phyloP scores from a whole-genome alignment of 2,797 vertebrate genomes.

The Helicolenus hilgendorfi region DNA sequence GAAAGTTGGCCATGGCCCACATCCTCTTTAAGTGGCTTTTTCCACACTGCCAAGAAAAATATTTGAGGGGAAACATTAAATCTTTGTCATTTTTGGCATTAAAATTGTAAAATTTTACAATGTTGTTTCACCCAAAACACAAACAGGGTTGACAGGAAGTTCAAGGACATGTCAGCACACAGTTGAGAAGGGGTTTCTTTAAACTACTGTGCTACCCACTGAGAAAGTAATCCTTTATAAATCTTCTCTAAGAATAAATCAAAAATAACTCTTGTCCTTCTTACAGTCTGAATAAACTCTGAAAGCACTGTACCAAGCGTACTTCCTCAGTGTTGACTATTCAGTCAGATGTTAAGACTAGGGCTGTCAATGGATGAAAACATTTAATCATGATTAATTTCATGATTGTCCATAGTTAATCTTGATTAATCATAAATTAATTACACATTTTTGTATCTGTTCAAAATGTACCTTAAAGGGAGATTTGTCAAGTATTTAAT shows the following conservation, averaged over 20 bases:
- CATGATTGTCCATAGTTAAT: too few relatives aligned
- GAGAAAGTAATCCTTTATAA: not conserved
- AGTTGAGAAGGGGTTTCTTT: not conserved
- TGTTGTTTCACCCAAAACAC: not conserved
- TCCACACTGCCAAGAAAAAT: not conserved
- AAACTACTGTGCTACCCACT: not conserved
- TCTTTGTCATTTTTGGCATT: conserved; percentile 20
- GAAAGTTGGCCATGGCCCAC: conserved; percentile 11
- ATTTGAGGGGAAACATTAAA: conserved; percentile 10
- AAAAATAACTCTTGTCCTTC: not conserved
- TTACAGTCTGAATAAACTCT: not conserved
- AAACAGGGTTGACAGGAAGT: conserved; percentile 1
- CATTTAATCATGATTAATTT: too few relatives aligned
- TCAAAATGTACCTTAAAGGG: too few relatives aligned
- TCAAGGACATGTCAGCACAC: not conserved
- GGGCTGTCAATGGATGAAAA: not conserved
- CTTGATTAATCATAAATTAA: too few relatives aligned
- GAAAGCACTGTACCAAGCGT: not conserved
- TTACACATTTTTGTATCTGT: too few relatives aligned
- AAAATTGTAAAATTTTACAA: not conserved
- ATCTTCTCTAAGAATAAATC: not conserved
- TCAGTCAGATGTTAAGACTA: not conserved
- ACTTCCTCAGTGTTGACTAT: not conserved
- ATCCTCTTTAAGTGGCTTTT: conserved; percentile 2
- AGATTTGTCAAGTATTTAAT: too few relatives aligned